Base-by-base conservation (phyloP, 1,140 invertebrate species). In the Drosophila prosaltans region DNA sequence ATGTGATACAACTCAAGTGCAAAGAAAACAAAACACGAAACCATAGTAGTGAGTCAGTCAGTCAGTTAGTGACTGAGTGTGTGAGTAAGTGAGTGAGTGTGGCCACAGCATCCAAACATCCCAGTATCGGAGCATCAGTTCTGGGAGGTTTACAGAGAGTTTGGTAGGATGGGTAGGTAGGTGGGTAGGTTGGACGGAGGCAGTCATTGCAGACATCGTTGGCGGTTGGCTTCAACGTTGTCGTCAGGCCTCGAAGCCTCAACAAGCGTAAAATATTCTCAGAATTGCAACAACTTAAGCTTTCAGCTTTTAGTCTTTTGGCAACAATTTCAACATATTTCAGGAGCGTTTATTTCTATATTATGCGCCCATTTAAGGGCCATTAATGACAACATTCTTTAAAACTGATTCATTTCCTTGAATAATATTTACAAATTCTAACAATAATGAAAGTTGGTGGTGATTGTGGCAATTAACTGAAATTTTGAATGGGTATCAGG, bases 381-480 rank as follows among this genome's bases (percentile, higher is more conserved):
- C 21, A 8, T 26, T 16, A 48, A 36, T 16, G 6, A 67, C 10
- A 98, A 93, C 98, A 74, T 5, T 65, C 77, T 36, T 30, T 30
- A 30, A 36, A 36, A 4, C 6, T 36, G 3, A 6, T 36, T 30
- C 28, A 30, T 30, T 30, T 30, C 2, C 28, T 30, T 2, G 4
- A 30, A 30, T 2, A 30, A 30, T 30, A 2, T 30, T 2, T 2
- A 0, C 2, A 30, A 30, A 30, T 30, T 30, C 28, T 30, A 2
- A 30, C 28, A 30, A 30, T 30, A 2, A 0, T 2, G 4, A 30
- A 4, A 30, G 28, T 16, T 16, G 16, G 16, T 16, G 16, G 16
- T 16, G 16, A 16, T 16, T 16, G 16, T 16, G 16, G 16, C 16
- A 16, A 16, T 16, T 16, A 16, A 16, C 16, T 16, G 16, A 16